Conservation (phyloP, 2,888 invertebrate species). For the Leptinotarsa rubiginosa region DNA sequence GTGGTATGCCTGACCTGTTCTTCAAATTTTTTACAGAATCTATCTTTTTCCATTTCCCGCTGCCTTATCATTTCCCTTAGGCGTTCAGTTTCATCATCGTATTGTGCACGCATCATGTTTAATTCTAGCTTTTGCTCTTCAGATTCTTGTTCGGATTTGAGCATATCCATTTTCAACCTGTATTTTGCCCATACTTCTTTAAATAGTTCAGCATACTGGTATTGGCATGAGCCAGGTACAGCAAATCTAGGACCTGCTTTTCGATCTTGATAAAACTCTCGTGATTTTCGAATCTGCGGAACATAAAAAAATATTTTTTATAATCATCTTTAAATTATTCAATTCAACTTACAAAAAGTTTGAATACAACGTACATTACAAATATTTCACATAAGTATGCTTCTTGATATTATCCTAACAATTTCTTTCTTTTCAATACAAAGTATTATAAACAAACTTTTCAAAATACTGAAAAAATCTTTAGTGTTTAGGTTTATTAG, state of each 20-base stretch:
- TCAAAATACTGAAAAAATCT: too few relatives aligned
- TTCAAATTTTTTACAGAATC: slow-evolving; percentile 29
- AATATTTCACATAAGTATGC: too few relatives aligned
- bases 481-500: too few relatives aligned
- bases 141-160: slow-evolving; percentile 30
- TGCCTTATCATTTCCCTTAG: slow-evolving; percentile 38
- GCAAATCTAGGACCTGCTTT: slow-evolving; percentile 91
- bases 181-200: slow-evolving; percentile 31
- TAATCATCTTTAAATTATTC: too few relatives aligned
- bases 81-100: slow-evolving; percentile 38
- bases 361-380: too few relatives aligned
- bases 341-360: too few relatives aligned
- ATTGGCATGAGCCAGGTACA: slow-evolving; percentile 87
- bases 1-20: not conserved
- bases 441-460: too few relatives aligned
- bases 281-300: slow-evolving; percentile 71
- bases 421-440: too few relatives aligned
- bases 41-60: slow-evolving; percentile 36
- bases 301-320: not conserved
- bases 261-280: slow-evolving; percentile 82
- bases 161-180: slow-evolving; percentile 23
- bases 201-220: slow-evolving; percentile 79
- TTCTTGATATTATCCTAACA: too few relatives aligned
- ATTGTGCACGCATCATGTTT: slow-evolving; percentile 32
- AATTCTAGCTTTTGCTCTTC: slow-evolving; percentile 34